Percentiles rank a stretch among this genome's conserved stretches.
Evolutionary conservation across 2,113 vertebrate genomes (phyloP).

Genomic region (Cheirogaleus medius): DNA sequence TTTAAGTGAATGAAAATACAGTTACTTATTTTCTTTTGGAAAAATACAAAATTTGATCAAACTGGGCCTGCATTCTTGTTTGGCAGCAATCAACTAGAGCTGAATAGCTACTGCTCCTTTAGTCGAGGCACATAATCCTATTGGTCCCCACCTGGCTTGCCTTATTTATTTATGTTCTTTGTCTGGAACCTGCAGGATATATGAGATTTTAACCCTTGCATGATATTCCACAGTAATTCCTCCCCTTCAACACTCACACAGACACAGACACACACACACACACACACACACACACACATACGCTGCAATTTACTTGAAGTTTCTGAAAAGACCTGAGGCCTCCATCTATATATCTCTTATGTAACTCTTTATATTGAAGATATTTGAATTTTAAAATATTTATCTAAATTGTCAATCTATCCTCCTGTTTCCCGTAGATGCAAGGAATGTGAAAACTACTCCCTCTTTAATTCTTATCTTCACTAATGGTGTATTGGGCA

Average conservation of each 20-base stretch:
- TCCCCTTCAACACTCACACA: not conserved
- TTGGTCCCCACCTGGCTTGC: not conserved
- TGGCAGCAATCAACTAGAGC: not conserved
- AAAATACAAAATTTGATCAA: not conserved
- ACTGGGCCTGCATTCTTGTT: not conserved
- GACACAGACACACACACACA: not conserved
- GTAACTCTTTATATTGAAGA: not conserved
- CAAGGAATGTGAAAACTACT: not conserved
- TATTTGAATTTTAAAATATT: not conserved
- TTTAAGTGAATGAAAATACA: not conserved
- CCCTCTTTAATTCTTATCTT: slow-evolving; percentile 14
- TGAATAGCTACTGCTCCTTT: not conserved
- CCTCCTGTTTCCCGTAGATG: not conserved
- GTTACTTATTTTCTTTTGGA: not conserved
- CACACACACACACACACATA: not conserved
- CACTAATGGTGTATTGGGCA: not conserved
- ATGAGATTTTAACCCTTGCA: not conserved
- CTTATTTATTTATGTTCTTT: not conserved
- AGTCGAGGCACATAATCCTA: not conserved
- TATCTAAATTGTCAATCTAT: not conserved
- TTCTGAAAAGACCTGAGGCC: not conserved
- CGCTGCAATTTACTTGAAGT: not conserved
- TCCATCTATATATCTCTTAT: not conserved
- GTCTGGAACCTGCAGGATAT: not conserved
- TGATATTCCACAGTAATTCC: not conserved